Conservation (phyloP, 2,888 invertebrate species). For the Caenorhabditis sp. region DNA sequence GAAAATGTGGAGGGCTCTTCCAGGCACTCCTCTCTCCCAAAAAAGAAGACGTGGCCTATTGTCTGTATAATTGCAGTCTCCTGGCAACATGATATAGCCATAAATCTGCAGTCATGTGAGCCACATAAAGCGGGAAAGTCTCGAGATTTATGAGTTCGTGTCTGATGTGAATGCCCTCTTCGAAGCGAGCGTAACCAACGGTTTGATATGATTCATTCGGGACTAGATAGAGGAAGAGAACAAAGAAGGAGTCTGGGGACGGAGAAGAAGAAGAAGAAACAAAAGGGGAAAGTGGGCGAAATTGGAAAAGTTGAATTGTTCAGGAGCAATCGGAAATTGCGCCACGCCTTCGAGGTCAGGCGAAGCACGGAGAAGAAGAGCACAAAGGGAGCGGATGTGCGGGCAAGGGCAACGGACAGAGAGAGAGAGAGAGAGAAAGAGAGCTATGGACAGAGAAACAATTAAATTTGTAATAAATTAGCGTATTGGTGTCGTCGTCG, state of each 20-base stretch:
- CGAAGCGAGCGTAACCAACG: background rate
- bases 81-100: slow-evolving; percentile 25
- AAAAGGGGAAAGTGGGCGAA: slow-evolving; percentile 2
- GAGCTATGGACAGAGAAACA: slow-evolving; percentile 12
- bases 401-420: background rate
- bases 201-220: slow-evolving; percentile 28
- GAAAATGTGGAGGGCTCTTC: too few relatives aligned
- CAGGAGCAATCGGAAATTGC: slow-evolving; percentile 23
- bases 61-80: slow-evolving; percentile 24
- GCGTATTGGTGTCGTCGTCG: slow-evolving; percentile 17
- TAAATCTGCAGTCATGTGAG: slow-evolving; percentile 27
- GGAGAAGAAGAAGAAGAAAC: background rate
- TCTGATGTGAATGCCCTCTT: background rate
- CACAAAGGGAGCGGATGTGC: background rate
- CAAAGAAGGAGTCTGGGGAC: background rate
- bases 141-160: slow-evolving; percentile 13
- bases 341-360: slow-evolving; percentile 1
- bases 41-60: background rate
- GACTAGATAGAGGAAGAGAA: background rate
- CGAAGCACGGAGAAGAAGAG: slow-evolving; percentile 8
- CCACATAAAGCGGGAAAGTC: background rate
- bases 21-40: background rate
- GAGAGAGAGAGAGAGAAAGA: too few relatives aligned
- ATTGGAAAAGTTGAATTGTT: slow-evolving; percentile 16
- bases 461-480: slow-evolving; percentile 66